Conservation (phyloP, 2,113 vertebrate species). For the Neomonachus schauinslandi region DNA sequence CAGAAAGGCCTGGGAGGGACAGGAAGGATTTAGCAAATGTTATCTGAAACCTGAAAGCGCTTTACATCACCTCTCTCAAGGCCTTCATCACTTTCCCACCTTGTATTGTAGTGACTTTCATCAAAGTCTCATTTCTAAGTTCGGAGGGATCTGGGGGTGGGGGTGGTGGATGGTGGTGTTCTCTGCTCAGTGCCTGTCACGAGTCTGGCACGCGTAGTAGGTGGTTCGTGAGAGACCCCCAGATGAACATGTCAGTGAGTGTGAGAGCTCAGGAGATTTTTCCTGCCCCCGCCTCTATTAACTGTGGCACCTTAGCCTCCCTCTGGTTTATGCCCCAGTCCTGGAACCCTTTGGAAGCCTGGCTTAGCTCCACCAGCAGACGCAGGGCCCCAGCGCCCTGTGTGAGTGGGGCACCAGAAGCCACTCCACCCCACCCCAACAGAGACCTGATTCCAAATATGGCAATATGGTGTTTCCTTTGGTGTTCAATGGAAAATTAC, state of each 20-base stretch:
- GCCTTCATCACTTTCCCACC: no score
- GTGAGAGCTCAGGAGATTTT: accelerated
- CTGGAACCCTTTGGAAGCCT: background rate
- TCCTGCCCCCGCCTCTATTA: accelerated
- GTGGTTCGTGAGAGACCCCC: background rate
- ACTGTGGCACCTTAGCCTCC: no score
- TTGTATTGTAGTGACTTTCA: background rate
- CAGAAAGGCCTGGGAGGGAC: background rate
- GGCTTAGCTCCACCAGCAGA: background rate
- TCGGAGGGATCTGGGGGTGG: no score
- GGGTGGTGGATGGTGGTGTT: background rate
- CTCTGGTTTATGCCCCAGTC: background rate
- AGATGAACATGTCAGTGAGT: accelerated
- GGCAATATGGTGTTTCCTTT: background rate
- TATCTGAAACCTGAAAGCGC: background rate
- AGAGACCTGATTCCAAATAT: background rate
- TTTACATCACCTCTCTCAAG: background rate
- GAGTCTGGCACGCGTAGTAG: background rate
- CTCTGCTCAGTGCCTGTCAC: background rate
- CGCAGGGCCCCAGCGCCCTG: background rate
- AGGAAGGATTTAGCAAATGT: background rate
- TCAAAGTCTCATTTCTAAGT: background rate
- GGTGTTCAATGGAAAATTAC: constrained; percentile 40
- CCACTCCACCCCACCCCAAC: background rate
- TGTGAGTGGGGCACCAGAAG: background rate